Base-by-base conservation (phyloP, 2,113 vertebrate species). In the Phrynosoma blainvillii region DNA sequence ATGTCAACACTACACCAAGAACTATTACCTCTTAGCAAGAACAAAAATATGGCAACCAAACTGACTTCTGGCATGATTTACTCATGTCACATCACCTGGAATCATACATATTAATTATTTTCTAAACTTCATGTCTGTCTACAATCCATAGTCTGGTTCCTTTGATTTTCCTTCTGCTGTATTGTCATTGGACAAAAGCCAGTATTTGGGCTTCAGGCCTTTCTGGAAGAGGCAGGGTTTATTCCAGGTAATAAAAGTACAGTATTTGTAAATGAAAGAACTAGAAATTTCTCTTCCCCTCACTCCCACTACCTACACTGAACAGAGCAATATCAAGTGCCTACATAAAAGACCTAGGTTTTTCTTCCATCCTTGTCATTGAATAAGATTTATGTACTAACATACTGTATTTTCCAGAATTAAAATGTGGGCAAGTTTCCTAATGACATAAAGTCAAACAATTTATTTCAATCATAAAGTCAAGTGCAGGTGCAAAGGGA, bases 171-270 rank as follows among this genome's bases (percentile, higher is more conserved):
- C 52, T 84, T 84, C 86, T 54, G 74, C 82, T 52, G 10, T 75
- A 27, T 9, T 66, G 84, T 84, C 0, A 12, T 0, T 0, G 85
- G 86, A 75, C 27, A 73, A 7, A 21, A 32, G 76, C 42, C 54
- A 21, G n/a, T n/a, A 80, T 73, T 89, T 56, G 36, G 86, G 86
- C 91, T 88, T 75, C 27, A 70, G 79, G 89, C 87, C 18, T 75
- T 83, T 70, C 76, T 84, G 59, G 11, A 74, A 52, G 87, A 87
- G 82, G 27, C 11, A 91, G 90, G 40, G 81, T 2, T 0, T 9
- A 10, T 76, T 68, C 62, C 88, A 93, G 14, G 62, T 0, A 2
- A 86, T 3, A 79, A 70, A 56, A 91, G 30, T 5, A 13, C 1
- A 70, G 47, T 65, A 89, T 70, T 87, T 77, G 23, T 0, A 79